Base-by-base conservation (phyloP, 2,888 invertebrate species). In the Drosophila acutilabella region DNA sequence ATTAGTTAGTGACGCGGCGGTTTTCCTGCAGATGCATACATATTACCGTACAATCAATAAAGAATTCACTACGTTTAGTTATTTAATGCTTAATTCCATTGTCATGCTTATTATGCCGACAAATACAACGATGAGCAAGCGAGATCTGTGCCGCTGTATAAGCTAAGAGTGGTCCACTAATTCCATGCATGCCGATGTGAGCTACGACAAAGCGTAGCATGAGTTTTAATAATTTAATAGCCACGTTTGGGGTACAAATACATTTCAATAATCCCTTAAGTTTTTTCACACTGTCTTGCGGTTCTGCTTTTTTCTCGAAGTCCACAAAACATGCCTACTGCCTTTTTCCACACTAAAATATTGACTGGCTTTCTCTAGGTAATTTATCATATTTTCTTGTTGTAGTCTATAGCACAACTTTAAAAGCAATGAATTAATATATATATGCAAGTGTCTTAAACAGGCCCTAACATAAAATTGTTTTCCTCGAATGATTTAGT, bases 51-150 rank as follows among this genome's bases (percentile, higher is more conserved):
- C 6, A 30, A 23, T 8, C 41, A 4, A 44, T 11, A 30, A 13
- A 44, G 41, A 30, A 38, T 26, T 54, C 14, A 42, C 38, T 50
- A 50, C 42, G 60, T 59, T 51, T 75, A 73, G 81, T 73, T 75
- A 84, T 89, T 81, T 89, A 90, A 88, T 90, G 88, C 90, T 91
- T 91, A 90, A 91, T 91, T 90, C 89, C 88, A 88, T 90, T 90
- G 91, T 91, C 90, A 89, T 90, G 90, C 81, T 88, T 85, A 91
- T 91, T 89, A 88, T 82, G 88, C 89, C 90, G 90, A 79, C 78
- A 78, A 64, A 62, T 64, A 69, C 52, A 33, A 54, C 64, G 66
- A 50, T 67, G 81, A 71, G 61, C 74, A 78, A 75, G 76, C 73
- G 80, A 84, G 75, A 48, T 36, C 44, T 33, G 33, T 20, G 36